Evolutionary conservation across 2,797 vertebrate genomes (phyloP).

Genomic region (Gymnocypris eckloni): DNA sequence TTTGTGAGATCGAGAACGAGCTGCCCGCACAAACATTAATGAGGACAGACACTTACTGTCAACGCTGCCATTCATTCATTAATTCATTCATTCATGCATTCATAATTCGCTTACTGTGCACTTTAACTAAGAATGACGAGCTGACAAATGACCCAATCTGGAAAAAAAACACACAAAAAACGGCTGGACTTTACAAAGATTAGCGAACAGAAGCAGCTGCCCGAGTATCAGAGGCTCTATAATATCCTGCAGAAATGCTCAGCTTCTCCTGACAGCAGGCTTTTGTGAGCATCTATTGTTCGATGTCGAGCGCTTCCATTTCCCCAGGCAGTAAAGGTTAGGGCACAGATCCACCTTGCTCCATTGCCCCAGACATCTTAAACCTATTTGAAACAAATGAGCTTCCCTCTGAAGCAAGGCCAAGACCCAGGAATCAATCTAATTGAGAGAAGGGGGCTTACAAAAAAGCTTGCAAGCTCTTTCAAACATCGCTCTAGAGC

Average conservation of each 20-base stretch:
- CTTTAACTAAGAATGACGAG: background rate
- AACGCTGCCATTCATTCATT: too few relatives aligned
- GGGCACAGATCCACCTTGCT: conserved; percentile 38
- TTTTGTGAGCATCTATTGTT: conserved; percentile 38
- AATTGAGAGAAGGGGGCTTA: conserved; percentile 73
- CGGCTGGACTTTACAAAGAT: background rate
- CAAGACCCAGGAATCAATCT: conserved; percentile 71
- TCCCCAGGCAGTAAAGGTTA: conserved; percentile 44
- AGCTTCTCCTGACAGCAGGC: conserved; percentile 1
- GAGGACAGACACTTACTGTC: too few relatives aligned
- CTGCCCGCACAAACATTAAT: too few relatives aligned
- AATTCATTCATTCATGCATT: background rate
- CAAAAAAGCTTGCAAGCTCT: conserved; percentile 65
- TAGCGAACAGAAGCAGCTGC: background rate
- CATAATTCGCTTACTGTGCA: background rate
- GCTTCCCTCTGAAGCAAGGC: conserved; percentile 67
- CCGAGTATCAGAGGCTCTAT: background rate
- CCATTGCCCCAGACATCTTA: conserved; percentile 49
- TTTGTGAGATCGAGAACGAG: too few relatives aligned
- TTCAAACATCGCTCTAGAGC: conserved; percentile 67
- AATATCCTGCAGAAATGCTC: background rate
- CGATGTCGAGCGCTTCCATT: conserved; percentile 26
- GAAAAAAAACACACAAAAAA: background rate
- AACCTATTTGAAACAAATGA: conserved; percentile 56
- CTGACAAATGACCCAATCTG: background rate